Percentiles rank a stretch among this genome's conserved stretches.
These are phyloP conservation scores for Nycticebus coucang DNA, from an alignment of 2,113 vertebrate genomes.

Conservation along the genomic window DNA sequence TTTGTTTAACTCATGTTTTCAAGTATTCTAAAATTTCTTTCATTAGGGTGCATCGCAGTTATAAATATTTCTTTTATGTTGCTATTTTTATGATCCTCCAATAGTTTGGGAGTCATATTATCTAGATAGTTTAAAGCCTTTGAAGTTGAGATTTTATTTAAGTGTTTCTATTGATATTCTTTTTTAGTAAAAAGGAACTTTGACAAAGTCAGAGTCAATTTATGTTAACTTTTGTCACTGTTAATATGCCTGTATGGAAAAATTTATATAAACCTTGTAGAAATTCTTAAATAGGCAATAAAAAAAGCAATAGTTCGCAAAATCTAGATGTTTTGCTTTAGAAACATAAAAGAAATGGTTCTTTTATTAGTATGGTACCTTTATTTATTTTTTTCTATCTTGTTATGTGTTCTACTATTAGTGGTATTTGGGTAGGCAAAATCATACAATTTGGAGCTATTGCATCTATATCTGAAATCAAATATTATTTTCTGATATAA, in stretches of 20 bases:
- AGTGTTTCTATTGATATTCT: background rate
- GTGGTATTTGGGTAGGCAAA: background rate
- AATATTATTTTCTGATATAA: background rate
- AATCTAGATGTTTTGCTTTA: background rate
- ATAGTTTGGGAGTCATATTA: background rate
- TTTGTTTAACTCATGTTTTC: background rate
- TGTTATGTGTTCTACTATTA: background rate
- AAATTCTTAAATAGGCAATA: constrained; percentile 5
- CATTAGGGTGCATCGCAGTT: background rate
- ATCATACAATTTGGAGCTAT: background rate
- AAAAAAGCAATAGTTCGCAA: background rate
- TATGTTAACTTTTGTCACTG: background rate
- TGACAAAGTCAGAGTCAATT: background rate
- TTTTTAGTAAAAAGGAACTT: background rate
- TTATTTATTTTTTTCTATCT: background rate
- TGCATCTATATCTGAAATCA: background rate
- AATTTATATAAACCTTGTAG: background rate
- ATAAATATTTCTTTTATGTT: background rate
- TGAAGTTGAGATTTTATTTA: background rate
- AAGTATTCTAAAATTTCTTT: background rate
- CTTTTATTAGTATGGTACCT: background rate
- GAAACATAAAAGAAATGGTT: too few species aligned
- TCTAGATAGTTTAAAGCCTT: background rate
- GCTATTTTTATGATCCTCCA: background rate
- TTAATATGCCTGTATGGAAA: background rate